Evolutionary conservation across 2,888 invertebrate genomes (phyloP).

Genomic region (Aphidoletes aphidimyza): DNA sequence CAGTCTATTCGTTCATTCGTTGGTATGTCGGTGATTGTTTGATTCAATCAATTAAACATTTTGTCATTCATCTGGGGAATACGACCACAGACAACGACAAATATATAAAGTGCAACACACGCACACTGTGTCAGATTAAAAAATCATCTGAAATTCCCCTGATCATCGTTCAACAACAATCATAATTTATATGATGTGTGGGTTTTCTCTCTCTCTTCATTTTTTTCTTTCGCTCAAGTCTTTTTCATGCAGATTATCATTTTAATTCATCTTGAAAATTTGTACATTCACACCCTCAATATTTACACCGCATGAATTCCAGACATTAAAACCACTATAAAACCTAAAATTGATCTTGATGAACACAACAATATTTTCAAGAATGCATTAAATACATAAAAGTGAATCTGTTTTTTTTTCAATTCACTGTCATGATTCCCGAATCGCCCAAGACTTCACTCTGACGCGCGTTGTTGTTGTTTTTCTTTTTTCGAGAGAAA

Average conservation of each 20-base stretch:
- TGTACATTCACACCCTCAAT: slow-evolving; percentile 53
- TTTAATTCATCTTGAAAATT: slow-evolving; percentile 52
- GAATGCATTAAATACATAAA: neutral
- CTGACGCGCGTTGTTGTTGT: too few species aligned
- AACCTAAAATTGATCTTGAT: slow-evolving; percentile 43
- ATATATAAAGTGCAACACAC: neutral
- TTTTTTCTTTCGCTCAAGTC: too few species aligned
- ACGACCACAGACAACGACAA: slow-evolving; percentile 39
- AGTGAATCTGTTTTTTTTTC: neutral
- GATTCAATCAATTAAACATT: slow-evolving; percentile 52
- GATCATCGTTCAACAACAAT: slow-evolving; percentile 7
- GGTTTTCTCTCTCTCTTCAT: slow-evolving; percentile 1
- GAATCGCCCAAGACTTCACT: too few species aligned
- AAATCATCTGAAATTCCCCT: slow-evolving; percentile 7
- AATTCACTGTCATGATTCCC: too few species aligned
- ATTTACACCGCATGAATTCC: slow-evolving; percentile 4
- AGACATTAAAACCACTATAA: slow-evolving; percentile 23
- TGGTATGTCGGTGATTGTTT: neutral
- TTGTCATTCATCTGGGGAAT: slow-evolving; percentile 27
- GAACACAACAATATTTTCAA: neutral
- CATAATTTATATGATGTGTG: slow-evolving; percentile 51
- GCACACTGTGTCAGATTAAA: slow-evolving; percentile 12
- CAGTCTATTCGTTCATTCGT: neutral
- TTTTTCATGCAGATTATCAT: slow-evolving; percentile 39
- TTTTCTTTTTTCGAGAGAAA: too few species aligned